Base-by-base conservation (phyloP, 2,888 invertebrate species). In the Eumacrocentrus americanus region DNA sequence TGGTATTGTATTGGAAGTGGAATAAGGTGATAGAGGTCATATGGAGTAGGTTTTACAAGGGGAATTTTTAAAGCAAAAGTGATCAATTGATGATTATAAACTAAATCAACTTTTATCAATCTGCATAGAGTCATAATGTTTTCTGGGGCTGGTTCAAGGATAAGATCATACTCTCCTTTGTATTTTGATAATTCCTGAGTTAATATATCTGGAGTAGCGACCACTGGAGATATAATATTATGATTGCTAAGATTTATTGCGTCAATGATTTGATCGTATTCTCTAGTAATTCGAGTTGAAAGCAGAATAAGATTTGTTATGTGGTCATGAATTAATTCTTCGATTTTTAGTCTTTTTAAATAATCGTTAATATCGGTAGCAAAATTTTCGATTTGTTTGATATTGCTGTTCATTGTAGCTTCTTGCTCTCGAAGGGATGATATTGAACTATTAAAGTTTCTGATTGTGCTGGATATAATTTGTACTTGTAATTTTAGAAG, bases 1-100 rank as follows among this genome's bases (percentile, higher is more conserved):
- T 60, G 40, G 42, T 61, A 57, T 58, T 62, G 61, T 2, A 54
- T 53, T 7, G 64, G 62, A 20, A 58, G 29, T 16, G 55, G 50
- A 18, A n/a, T n/a, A n/a, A n/a, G n/a, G n/a, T n/a, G n/a, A n/a
- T n/a, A n/a, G n/a, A n/a, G n/a, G n/a, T n/a, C n/a, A n/a, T n/a
- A n/a, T n/a, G n/a, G n/a, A n/a, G n/a, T n/a, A n/a, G n/a, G n/a
- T n/a, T n/a, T n/a, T n/a, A n/a, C n/a, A n/a, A n/a, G n/a, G n/a
- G n/a, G n/a, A n/a, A n/a, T n/a, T n/a, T n/a, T n/a, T n/a, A n/a
- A n/a, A n/a, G n/a, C n/a, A n/a, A n/a, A n/a, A n/a, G n/a, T n/a
- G n/a, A n/a, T n/a, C n/a, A n/a, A n/a, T n/a, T n/a, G n/a, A n/a
- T n/a, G n/a, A n/a, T n/a, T n/a, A n/a, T n/a, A n/a, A n/a, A n/a